These are phyloP conservation scores for Drosophila kanekoi DNA, from an alignment of 2,888 invertebrate genomes.

Conservation along the genomic window DNA sequence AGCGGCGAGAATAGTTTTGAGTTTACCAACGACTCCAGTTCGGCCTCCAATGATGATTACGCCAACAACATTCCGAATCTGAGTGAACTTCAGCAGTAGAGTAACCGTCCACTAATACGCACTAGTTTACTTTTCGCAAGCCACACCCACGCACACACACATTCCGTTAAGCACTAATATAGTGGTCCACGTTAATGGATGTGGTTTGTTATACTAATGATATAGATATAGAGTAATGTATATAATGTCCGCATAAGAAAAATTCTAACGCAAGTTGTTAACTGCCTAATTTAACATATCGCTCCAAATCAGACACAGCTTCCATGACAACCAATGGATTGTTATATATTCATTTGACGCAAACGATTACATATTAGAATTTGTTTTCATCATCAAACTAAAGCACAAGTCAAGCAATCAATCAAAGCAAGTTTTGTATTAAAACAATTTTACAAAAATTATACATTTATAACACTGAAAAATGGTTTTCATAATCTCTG, in stretches of 20 bases:
- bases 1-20: slow-evolving; percentile 84
- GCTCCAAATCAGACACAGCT: slow-evolving; percentile 24
- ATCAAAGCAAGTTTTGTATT: slow-evolving; percentile 34
- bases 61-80: slow-evolving; percentile 76
- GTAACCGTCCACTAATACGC: slow-evolving; percentile 52
- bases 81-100: slow-evolving; percentile 69
- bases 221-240: slow-evolving; percentile 30
- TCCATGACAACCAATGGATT: slow-evolving; percentile 47
- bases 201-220: slow-evolving; percentile 29
- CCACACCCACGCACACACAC: slow-evolving; percentile 25
- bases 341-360: slow-evolving; percentile 27
- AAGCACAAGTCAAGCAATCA: slow-evolving; percentile 34
- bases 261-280: slow-evolving; percentile 47
- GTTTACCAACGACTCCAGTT: slow-evolving; percentile 81
- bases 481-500: not conserved
- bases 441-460: slow-evolving; percentile 45
- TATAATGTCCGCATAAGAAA: slow-evolving; percentile 45
- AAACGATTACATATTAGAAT: slow-evolving; percentile 36
- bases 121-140: slow-evolving; percentile 42
- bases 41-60: slow-evolving; percentile 68
- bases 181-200: slow-evolving; percentile 16
- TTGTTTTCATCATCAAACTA: slow-evolving; percentile 32
- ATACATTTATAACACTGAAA: slow-evolving; percentile 21
- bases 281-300: slow-evolving; percentile 57
- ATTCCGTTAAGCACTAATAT: slow-evolving; percentile 44